Conservation (phyloP, 2,797 vertebrate species). For the Ara ararauna region DNA sequence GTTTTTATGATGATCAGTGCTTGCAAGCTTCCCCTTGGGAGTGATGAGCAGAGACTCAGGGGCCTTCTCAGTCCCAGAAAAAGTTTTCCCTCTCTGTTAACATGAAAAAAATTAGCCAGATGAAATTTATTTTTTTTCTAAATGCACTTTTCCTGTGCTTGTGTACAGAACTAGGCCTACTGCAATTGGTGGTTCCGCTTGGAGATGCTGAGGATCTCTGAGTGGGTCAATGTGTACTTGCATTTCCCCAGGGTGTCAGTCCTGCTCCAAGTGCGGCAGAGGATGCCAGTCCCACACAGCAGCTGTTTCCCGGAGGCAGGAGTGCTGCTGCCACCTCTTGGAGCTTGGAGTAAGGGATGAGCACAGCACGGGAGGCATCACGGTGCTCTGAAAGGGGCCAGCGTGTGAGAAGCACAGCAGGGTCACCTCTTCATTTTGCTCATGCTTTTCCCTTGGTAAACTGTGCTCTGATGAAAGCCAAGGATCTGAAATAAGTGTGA, state of each 20-base stretch:
- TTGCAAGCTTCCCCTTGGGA: not conserved
- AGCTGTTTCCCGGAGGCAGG: fast-evolving
- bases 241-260: not conserved
- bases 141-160: not conserved
- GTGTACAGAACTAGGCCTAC: no score
- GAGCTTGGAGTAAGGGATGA: not conserved
- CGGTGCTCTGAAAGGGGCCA: not conserved
- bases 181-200: not conserved
- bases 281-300: not conserved
- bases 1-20: not conserved
- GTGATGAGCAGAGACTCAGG: not conserved
- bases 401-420: fast-evolving
- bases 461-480: not conserved
- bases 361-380: not conserved
- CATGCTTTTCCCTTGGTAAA: not conserved
- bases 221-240: not conserved
- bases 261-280: not conserved
- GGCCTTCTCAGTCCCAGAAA: not conserved
- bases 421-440: not conserved
- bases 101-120: not conserved
- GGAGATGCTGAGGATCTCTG: not conserved
- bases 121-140: not conserved
- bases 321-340: conserved; percentile 49
- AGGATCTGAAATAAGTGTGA: not conserved
- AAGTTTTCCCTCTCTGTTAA: not conserved